Evolutionary conservation across 1,140 invertebrate genomes (phyloP).

Genomic region (Sitobion miscanthi): DNA sequence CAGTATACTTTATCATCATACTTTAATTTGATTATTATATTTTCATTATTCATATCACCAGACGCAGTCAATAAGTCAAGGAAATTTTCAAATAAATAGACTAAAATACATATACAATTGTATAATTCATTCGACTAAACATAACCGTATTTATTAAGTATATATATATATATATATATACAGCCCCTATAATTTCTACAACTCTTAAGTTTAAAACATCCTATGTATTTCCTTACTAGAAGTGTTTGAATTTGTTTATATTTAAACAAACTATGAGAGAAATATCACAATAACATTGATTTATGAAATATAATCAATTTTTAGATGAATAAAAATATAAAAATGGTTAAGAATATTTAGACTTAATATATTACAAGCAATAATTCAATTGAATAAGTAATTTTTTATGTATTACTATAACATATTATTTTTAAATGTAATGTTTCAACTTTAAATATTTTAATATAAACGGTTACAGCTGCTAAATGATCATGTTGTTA

Average conservation of each 20-base stretch:
- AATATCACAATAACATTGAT: background rate
- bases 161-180: background rate
- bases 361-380: background rate
- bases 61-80: conserved; percentile 23
- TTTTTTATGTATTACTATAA: background rate
- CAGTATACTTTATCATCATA: background rate
- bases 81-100: conserved; percentile 6
- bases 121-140: background rate
- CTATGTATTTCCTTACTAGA: background rate
- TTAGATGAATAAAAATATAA: background rate
- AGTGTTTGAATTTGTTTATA: background rate
- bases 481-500: background rate
- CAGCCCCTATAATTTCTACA: background rate
- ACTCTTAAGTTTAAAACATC: background rate
- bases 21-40: conserved; percentile 8
- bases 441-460: background rate
- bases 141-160: background rate
- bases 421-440: background rate
- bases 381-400: background rate
- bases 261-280: background rate
- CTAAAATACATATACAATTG: background rate
- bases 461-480: background rate
- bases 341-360: background rate
- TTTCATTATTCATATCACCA: background rate
- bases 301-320: background rate